phyloP scores from a whole-genome alignment of 2,113 vertebrate genomes.

The Pelusios castaneus region DNA sequence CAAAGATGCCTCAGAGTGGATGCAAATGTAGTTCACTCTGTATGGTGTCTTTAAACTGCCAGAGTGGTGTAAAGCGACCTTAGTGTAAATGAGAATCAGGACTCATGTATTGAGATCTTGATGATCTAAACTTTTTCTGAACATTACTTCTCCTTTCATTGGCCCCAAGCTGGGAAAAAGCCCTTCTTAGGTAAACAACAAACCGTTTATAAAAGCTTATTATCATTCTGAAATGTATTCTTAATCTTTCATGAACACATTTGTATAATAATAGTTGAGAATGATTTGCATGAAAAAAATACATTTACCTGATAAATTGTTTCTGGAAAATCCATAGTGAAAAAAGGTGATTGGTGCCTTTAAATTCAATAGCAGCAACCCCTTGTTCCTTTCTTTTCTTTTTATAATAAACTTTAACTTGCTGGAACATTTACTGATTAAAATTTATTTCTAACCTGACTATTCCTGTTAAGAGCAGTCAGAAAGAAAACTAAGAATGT shows the following conservation, averaged over 20 bases:
- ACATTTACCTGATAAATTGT: background rate
- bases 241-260: slow-evolving; percentile 51
- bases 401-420: background rate
- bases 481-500: background rate
- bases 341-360: slow-evolving; percentile 23
- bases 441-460: slow-evolving; percentile 39
- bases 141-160: background rate
- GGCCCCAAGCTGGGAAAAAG: slow-evolving; percentile 11
- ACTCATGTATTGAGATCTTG: background rate
- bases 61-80: accelerated
- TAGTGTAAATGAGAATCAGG: background rate
- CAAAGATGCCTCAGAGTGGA: background rate
- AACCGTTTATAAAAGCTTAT: slow-evolving; percentile 6
- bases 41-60: background rate
- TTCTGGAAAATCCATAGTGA: slow-evolving; percentile 28
- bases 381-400: background rate
- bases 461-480: slow-evolving; percentile 4
- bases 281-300: slow-evolving; percentile 64
- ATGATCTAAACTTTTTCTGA: background rate
- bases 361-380: slow-evolving; percentile 25
- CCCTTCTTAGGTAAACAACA: slow-evolving; percentile 34
- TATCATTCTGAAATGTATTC: slow-evolving; percentile 40
- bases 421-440: slow-evolving; percentile 39
- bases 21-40: background rate
- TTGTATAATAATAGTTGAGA: slow-evolving; percentile 52